These are phyloP conservation scores for Chloebia gouldiae DNA, from an alignment of 2,113 vertebrate species.

Conservation along the genomic window DNA sequence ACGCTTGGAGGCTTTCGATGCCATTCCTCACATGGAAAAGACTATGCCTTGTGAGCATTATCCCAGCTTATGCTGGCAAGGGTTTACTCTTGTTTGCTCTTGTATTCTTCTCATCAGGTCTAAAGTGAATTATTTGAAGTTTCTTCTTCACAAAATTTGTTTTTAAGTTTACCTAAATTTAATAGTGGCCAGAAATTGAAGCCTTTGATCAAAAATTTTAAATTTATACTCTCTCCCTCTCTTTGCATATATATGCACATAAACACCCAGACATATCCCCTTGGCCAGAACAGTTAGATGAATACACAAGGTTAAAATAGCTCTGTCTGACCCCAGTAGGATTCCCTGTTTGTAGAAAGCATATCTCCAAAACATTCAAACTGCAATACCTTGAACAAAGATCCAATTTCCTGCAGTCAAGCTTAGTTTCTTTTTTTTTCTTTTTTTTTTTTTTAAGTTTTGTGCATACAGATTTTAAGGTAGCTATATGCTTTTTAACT, in stretches of 20 bases:
- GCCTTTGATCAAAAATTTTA: neutral
- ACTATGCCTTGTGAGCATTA: neutral
- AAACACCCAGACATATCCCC: neutral
- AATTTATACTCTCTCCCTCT: neutral
- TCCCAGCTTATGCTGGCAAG: neutral
- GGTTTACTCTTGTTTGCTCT: neutral
- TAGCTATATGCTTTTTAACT: neutral
- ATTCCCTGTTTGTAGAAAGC: constrained; percentile 30
- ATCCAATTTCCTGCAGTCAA: neutral
- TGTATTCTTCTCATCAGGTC: neutral
- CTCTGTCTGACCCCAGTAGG: constrained; percentile 11
- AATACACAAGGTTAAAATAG: constrained; percentile 32
- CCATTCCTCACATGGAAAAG: constrained; percentile 33
- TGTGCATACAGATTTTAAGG: neutral
- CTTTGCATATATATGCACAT: neutral
- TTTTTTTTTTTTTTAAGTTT: neutral
- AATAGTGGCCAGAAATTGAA: neutral
- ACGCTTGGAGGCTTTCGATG: neutral
- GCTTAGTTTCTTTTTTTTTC: rapidly evolving
- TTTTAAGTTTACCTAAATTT: neutral
- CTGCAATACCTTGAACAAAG: neutral
- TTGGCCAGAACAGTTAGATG: neutral
- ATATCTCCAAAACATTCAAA: neutral
- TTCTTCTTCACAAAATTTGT: neutral
- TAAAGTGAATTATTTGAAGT: neutral